Percentiles rank a stretch among this genome's conserved stretches.
These are phyloP conservation scores for Xiphophorus maculatus DNA, from an alignment of 2,113 vertebrate species.

Conservation along the genomic window DNA sequence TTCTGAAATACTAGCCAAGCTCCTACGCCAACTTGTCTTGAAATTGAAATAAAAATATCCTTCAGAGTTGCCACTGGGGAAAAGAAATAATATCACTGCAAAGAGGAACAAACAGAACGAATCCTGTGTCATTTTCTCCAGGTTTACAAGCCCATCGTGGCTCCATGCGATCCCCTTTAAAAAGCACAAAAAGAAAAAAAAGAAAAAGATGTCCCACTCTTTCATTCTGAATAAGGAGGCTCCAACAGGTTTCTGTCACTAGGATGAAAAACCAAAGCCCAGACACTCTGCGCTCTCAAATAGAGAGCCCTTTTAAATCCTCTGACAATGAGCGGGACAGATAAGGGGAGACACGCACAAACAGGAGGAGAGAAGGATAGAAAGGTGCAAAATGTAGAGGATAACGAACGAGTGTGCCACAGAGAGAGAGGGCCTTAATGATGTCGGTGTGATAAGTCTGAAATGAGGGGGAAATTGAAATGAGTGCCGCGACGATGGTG, in stretches of 20 bases:
- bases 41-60: constrained; percentile 34
- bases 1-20: constrained; percentile 14
- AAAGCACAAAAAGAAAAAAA: constrained; percentile 25
- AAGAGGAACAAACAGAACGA: constrained; percentile 51
- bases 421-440: constrained; percentile 72
- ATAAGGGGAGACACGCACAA: constrained; percentile 52
- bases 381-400: constrained; percentile 73
- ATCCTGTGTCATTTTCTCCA: constrained; percentile 38
- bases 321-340: constrained; percentile 65
- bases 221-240: constrained; percentile 62
- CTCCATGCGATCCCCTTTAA: constrained; percentile 33
- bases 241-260: constrained; percentile 68
- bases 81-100: constrained; percentile 37
- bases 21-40: not conserved
- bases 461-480: constrained; percentile 75
- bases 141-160: constrained; percentile 26
- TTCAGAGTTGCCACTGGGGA: constrained; percentile 2
- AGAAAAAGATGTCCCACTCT: constrained; percentile 48
- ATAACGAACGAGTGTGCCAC: constrained; percentile 64
- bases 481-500: constrained; percentile 59
- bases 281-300: constrained; percentile 62
- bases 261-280: constrained; percentile 67
- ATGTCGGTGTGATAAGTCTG: constrained; percentile 73
- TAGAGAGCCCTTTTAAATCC: constrained; percentile 68
- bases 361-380: constrained; percentile 50